Base-by-base conservation (phyloP, 2,888 invertebrate species). In the Blera fallax region DNA sequence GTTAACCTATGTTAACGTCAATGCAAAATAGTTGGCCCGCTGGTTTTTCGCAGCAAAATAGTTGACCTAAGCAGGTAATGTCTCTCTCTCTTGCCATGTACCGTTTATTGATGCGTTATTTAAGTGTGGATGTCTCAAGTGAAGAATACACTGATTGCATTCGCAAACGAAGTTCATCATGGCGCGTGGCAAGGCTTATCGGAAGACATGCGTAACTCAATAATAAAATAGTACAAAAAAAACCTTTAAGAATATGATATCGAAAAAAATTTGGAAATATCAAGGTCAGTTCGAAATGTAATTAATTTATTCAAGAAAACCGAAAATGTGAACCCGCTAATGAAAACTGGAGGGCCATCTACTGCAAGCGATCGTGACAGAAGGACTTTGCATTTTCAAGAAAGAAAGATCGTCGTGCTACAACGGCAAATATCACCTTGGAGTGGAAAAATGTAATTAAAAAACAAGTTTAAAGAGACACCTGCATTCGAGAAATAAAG, bases 391-490 rank as follows among this genome's bases (percentile, higher is more conserved):
- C 52, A 69, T 54, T 18, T 40, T 54, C 2, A n/a, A n/a, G n/a
- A n/a, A 52, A 69, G 14, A 54, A 69, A 69, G 14, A 69, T 52
- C 62, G 62, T 64, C 73, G 18, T 54, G 29, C 54, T 52, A 62
- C 52, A 37, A 45, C 52, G n/a, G 52, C 62, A 40, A 64, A 73
- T 45, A 32, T 43, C 10, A 62, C 73, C 7, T 62, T 54, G 54
- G 43, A 52, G 73, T 64, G 54, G 29, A 69, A 69, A 34, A 69
- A 69, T 27, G 16, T 14, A 4, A 69, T 52, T 14, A 56, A 45
- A n/a, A n/a, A n/a, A n/a, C n/a, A n/a, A n/a, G n/a, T n/a, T n/a
- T n/a, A n/a, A n/a, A n/a, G n/a, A n/a, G n/a, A n/a, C n/a, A n/a
- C n/a, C n/a, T n/a, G n/a, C n/a, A n/a, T n/a, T n/a, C n/a, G n/a